phyloP scores from a whole-genome alignment of 2,797 vertebrate species.

The Xyrichtys novacula region DNA sequence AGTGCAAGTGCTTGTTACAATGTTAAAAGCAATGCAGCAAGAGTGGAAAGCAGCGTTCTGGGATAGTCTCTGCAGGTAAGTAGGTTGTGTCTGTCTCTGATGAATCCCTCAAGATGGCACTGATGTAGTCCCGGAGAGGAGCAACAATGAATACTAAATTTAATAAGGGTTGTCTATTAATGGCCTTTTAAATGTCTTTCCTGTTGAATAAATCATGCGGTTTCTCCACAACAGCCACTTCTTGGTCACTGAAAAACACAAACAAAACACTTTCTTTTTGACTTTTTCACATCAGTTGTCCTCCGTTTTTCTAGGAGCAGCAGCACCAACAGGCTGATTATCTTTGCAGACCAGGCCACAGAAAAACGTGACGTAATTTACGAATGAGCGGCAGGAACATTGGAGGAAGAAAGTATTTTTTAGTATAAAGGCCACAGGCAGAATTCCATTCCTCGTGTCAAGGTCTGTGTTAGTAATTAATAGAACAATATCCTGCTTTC shows the following conservation, averaged over 20 bases:
- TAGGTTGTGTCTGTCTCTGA: conserved; percentile 10
- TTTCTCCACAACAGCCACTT: conserved; percentile 6
- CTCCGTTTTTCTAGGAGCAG: not conserved
- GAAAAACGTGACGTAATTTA: conserved; percentile 5
- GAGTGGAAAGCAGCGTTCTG: not conserved
- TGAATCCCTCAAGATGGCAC: conserved; percentile 8
- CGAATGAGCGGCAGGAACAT: not conserved
- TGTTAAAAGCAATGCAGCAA: conserved; percentile 5
- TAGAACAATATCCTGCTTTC: conserved; percentile 30
- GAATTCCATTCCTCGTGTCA: not conserved
- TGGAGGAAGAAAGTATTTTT: not conserved
- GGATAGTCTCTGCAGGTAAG: conserved; percentile 18
- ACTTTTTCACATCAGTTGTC: not conserved
- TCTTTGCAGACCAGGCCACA: not conserved
- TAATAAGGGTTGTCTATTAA: conserved; percentile 13
- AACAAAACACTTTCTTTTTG: conserved; percentile 3
- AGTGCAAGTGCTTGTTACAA: conserved; percentile 36
- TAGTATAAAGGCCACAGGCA: conserved; percentile 9
- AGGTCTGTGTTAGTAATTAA: conserved; percentile 34
- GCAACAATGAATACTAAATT: conserved; percentile 8
- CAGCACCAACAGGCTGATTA: conserved; percentile 12
- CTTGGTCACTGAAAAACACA: not conserved
- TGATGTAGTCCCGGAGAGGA: conserved; percentile 8
- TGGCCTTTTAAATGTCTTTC: conserved; percentile 18
- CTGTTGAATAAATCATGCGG: conserved; percentile 29